Base-by-base conservation (phyloP, 35 echinoderm and acorn worm genomes). In the Ptychodera flava region DNA sequence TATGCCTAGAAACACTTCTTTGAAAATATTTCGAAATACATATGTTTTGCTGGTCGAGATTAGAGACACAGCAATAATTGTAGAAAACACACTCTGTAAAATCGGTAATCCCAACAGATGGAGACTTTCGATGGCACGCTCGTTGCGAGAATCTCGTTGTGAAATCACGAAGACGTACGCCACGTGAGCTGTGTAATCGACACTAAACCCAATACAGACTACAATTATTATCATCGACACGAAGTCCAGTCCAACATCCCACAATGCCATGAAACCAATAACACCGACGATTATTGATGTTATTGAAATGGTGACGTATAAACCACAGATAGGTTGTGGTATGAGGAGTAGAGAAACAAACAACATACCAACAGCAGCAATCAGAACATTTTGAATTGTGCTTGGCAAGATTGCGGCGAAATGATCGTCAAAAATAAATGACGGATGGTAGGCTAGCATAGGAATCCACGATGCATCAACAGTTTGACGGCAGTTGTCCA, bases 1-100 rank as follows among this genome's bases (percentile, higher is more conserved):
- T 16, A 93, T 93, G 0, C 88, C 91, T 1, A 93, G 77, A 33
- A 89, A 89, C 35, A 89, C 15, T 1, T 83, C 81, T 80, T 93
- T 93, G 37, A 93, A 93, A 36, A 93, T 89, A 31, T 81, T 80
- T 29, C 87, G 45, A 38, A 93, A 93, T 37, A 84, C 83, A 78
- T 93, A 93, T 16, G 38, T 35, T 6, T 84, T 33, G 6, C 86
- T 34, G 16, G 78, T 85, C 16, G 76, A 30, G 0, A 93, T 81
- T 0, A 85, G 32, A 28, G 89, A 28, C 32, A 89, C 35, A 27
- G 81, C 91, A 31, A 93, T 29, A 28, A 93, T 85, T 76, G 91
- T 89, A 0, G 87, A 89, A 15, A 84, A 45, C 2, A 81, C 76
- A 0, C 91, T 86, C 38, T 93, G 91, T 28, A 89, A 76, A 33